Evolutionary conservation across 2,797 vertebrate genomes (phyloP), one percentile per base, ranked within the genome.

Genomic region (Selene dorsalis): DNA sequence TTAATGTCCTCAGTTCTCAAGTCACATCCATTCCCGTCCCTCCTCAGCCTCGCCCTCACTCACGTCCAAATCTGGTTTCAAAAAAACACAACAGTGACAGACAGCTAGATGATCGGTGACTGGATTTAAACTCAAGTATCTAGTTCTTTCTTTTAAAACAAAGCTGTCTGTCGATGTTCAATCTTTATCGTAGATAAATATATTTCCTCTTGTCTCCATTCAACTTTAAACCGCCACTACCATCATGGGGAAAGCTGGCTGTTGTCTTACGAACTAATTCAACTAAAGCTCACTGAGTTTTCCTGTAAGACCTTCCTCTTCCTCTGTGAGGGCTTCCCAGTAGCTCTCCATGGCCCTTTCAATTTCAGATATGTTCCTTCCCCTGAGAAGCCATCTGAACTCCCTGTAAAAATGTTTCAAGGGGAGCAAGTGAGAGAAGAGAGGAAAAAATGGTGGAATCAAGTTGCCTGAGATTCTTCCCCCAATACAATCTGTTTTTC

Each of bases 351-450:
- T 63, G 73, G 79, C 78, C 65, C 17, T 52, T 72, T 86, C 62
- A 85, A 74, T 83, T 85, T 84, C 53, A 60, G 76, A 80, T 82
- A 39, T 77, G 57, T 73, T 85, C 68, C 39, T 71, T 69, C 79
- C 77, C 79, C 3, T 5, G 59, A 84, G 84, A 84, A 78, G 26
- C 61, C 58, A 73, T 73, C 68, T 81, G 62, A 83, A 79, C 72
- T 75, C 45, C 76, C 32, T 28, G 38, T 83, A 56, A 56, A 58
- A 83, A 78, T 81, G 59, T 75, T 84, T 79, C 73, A 28, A 71
- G 67, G 70, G 60, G 68, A 73, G 22, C 45, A 32, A 32, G 30
- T 32, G 8, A 69, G 50, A 38, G 55, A 17, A 66, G 60, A 11
- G 26, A 48, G 61, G 61, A 38, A 52, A 14, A 50, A 35, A 50